Percentiles rank a stretch among this genome's conserved stretches.
These are phyloP conservation scores for Saguinus midas DNA, from an alignment of 2,113 vertebrate genomes.

Conservation along the genomic window DNA sequence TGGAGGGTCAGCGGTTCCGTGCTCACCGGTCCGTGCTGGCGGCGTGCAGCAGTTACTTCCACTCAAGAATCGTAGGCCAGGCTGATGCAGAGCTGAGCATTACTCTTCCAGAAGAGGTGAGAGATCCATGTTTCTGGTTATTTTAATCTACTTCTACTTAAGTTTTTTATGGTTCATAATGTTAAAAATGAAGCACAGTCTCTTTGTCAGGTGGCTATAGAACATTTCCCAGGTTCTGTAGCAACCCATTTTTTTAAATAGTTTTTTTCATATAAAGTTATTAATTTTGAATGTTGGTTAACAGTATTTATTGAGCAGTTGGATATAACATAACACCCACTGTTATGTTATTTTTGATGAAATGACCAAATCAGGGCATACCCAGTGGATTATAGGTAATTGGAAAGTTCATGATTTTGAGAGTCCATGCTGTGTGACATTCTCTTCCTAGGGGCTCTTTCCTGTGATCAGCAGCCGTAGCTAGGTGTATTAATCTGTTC, in stretches of 20 bases:
- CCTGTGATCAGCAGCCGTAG: neutral
- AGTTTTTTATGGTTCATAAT: neutral
- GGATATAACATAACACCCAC: neutral
- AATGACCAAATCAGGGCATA: neutral
- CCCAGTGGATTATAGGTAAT: neutral
- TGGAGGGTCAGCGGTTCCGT: constrained; percentile 89
- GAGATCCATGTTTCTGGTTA: constrained; percentile 13
- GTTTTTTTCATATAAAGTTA: neutral
- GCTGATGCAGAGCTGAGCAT: constrained; percentile 85
- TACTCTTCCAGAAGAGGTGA: constrained; percentile 93
- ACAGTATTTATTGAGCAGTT: neutral
- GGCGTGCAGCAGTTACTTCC: constrained; percentile 94
- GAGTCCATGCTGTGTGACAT: neutral
- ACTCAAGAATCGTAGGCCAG: constrained; percentile 84
- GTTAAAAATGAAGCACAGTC: neutral
- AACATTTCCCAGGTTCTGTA: neutral
- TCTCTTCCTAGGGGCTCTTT: neutral
- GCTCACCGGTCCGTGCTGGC: constrained; percentile 94
- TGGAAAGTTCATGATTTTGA: neutral
- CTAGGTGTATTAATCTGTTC: neutral
- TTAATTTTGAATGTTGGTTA: neutral
- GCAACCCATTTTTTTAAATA: neutral
- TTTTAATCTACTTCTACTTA: neutral
- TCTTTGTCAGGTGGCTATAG: neutral
- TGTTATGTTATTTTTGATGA: neutral